Evolutionary conservation across 2,888 invertebrate species (phyloP).

Genomic region (Neelides folsomi): DNA sequence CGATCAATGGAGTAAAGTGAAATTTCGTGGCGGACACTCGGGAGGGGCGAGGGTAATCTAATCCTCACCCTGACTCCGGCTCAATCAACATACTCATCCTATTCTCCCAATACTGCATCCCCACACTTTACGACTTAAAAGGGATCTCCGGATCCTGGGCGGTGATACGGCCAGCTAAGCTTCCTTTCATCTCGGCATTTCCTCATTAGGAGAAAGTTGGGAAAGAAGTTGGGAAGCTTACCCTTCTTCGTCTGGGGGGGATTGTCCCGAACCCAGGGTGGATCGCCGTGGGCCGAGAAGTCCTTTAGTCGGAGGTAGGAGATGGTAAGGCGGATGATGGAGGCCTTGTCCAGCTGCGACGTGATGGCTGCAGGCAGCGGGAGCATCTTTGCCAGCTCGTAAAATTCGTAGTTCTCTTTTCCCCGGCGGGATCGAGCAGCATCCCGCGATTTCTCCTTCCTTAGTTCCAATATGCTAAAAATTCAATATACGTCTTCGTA

Average conservation of each 20-base stretch:
- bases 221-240: constrained; percentile 10
- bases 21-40: too few species aligned
- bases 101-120: too few species aligned
- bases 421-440: constrained; percentile 82
- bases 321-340: constrained; percentile 89
- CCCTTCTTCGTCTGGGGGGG: constrained; percentile 29
- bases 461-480: constrained; percentile 79
- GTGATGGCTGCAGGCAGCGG: constrained; percentile 82
- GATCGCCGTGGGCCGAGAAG: constrained; percentile 90
- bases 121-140: too few species aligned
- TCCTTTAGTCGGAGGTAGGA: constrained; percentile 87
- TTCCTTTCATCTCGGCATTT: background rate
- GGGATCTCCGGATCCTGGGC: too few species aligned
- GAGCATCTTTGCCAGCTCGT: constrained; percentile 87
- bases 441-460: constrained; percentile 86
- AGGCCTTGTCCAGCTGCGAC: constrained; percentile 87
- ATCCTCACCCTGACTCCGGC: too few species aligned
- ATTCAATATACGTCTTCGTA: constrained; percentile 17
- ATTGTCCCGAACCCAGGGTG: constrained; percentile 76
- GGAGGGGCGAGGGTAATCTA: too few species aligned
- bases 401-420: constrained; percentile 92
- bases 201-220: background rate
- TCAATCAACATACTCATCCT: too few species aligned
- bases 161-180: background rate
- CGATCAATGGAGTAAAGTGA: too few species aligned